Percentiles rank a stretch among this genome's conserved stretches.
phyloP scores from a whole-genome alignment of 2,797 vertebrate species.

The Poeciliopsis gracilis region DNA sequence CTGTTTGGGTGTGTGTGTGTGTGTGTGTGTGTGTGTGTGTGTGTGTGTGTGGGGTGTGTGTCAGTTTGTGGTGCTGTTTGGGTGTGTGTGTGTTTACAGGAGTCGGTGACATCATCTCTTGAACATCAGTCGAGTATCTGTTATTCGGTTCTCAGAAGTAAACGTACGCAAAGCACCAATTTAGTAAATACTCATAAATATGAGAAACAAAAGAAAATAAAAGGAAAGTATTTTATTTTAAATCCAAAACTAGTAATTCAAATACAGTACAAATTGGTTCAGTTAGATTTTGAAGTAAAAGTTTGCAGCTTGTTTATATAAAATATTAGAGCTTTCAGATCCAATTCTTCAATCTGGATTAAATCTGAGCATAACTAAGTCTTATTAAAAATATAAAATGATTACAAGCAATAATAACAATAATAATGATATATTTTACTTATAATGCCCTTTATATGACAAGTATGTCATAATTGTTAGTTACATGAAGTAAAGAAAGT shows the following conservation, averaged over 20 bases:
- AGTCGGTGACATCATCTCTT: conserved; percentile 2
- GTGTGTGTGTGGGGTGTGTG: neutral
- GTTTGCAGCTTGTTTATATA: neutral
- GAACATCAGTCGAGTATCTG: neutral
- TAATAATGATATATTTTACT: no score
- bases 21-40: neutral
- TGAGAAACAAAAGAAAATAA: neutral
- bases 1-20: neutral
- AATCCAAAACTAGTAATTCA: neutral
- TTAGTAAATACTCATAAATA: neutral
- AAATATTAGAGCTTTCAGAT: neutral
- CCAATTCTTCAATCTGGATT: neutral
- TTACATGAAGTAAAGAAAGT: neutral
- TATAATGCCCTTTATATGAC: no score
- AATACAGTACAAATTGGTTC: neutral
- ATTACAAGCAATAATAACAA: neutral
- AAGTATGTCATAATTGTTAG: neutral
- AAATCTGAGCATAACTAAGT: neutral
- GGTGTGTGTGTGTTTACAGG: neutral
- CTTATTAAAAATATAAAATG: neutral
- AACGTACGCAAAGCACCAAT: neutral
- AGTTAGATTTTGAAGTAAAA: neutral
- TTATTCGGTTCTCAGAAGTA: neutral
- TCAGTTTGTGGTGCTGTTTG: no score
- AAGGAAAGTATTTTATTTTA: neutral